Evolutionary conservation across 2,797 vertebrate genomes (phyloP).

Genomic region (Rhyacichthys aspro): DNA sequence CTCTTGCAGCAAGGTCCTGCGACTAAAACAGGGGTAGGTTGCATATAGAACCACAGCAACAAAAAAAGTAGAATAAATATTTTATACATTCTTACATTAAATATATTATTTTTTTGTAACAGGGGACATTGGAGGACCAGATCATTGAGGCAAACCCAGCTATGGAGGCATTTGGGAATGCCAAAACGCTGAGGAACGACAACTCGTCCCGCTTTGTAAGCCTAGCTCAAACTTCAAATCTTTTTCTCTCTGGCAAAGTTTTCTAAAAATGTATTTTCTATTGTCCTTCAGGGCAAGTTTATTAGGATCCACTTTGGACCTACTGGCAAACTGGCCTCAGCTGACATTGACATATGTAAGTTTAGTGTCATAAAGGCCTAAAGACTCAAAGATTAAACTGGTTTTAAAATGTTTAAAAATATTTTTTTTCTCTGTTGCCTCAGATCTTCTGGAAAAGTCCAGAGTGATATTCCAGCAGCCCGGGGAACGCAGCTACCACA

Average conservation of each 20-base stretch:
- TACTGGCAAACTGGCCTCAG: slow-evolving; percentile 90
- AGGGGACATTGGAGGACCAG: slow-evolving; percentile 96
- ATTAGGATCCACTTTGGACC: slow-evolving; percentile 95
- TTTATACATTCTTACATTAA: no score
- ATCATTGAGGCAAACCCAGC: slow-evolving; percentile 96
- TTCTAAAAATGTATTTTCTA: not conserved
- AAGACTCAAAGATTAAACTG: not conserved
- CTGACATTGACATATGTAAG: slow-evolving; percentile 95
- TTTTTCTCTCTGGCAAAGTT: not conserved
- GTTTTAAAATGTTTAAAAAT: not conserved
- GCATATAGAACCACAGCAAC: not conserved
- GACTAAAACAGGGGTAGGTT: slow-evolving; percentile 78
- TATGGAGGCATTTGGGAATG: slow-evolving; percentile 95
- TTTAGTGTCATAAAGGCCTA: slow-evolving; percentile 24
- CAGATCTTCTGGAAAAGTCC: slow-evolving; percentile 97
- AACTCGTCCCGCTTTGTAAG: slow-evolving; percentile 96
- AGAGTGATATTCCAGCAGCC: slow-evolving; percentile 98
- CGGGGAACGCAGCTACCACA: slow-evolving; percentile 91
- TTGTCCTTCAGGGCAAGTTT: slow-evolving; percentile 88
- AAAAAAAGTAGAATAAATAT: not conserved
- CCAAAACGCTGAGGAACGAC: slow-evolving; percentile 94
- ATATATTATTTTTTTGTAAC: not conserved
- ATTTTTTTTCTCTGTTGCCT: not conserved
- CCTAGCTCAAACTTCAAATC: slow-evolving; percentile 24
- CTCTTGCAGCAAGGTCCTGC: slow-evolving; percentile 58